Conservation (phyloP, 2,113 vertebrate species). For the Sula dactylatra region DNA sequence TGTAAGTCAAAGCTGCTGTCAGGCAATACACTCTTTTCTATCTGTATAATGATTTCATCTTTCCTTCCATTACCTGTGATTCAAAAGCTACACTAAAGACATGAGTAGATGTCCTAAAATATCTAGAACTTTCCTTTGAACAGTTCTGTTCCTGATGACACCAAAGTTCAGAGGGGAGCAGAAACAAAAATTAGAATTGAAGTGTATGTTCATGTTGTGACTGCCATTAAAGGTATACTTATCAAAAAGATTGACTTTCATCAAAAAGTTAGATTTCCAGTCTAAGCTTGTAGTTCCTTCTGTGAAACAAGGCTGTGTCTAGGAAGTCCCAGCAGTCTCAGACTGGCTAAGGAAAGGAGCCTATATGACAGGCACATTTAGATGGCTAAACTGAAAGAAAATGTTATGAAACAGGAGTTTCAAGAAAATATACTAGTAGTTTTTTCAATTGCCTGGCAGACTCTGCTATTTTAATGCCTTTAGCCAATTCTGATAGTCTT, state of each 20-base stretch:
- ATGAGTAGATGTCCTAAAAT: neutral
- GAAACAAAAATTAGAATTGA: neutral
- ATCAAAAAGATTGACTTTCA: neutral
- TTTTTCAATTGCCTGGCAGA: neutral
- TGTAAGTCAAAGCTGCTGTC: neutral
- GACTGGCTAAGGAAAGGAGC: neutral
- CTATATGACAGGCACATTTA: neutral
- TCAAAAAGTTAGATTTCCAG: neutral
- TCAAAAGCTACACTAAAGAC: neutral
- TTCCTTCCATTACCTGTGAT: neutral
- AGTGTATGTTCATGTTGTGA: neutral
- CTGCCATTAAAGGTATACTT: neutral
- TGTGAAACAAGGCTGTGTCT: neutral
- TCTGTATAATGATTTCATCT: neutral
- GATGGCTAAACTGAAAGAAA: neutral
- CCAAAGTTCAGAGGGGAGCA: neutral
- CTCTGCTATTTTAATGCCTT: neutral
- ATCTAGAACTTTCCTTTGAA: neutral
- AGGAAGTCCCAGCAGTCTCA: neutral
- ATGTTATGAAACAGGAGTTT: neutral
- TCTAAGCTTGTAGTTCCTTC: neutral
- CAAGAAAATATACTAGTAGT: accelerated
- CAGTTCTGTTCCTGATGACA: neutral
- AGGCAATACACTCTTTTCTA: neutral
- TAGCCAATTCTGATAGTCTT: neutral